phyloP scores from a whole-genome alignment of 2,888 invertebrate species.

The Synergus gifuensis region DNA sequence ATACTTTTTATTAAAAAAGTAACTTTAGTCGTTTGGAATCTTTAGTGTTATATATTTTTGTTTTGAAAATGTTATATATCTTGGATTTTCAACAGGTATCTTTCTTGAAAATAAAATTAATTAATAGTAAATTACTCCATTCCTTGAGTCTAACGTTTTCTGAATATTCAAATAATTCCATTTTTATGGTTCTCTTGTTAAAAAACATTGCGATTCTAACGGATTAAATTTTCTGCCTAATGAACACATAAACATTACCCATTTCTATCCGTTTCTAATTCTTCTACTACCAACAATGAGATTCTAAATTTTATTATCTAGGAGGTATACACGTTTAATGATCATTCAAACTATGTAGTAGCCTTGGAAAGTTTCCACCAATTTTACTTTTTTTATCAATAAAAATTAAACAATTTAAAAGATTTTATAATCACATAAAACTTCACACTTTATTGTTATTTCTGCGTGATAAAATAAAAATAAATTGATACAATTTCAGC shows the following conservation, averaged over 20 bases:
- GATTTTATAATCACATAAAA: too few relatives aligned
- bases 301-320: slow-evolving; percentile 23
- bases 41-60: neutral
- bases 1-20: neutral
- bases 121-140: neutral
- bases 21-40: neutral
- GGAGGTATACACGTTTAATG: slow-evolving; percentile 15
- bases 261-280: slow-evolving; percentile 15
- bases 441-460: too few relatives aligned
- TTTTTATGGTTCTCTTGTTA: neutral
- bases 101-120: neutral
- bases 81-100: neutral
- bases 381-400: neutral
- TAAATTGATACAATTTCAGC: neutral
- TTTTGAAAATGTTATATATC: neutral
- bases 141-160: neutral
- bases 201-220: neutral
- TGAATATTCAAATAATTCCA: neutral
- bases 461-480: too few relatives aligned
- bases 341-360: neutral
- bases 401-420: neutral
- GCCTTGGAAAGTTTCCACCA: slow-evolving; percentile 1
- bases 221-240: neutral
- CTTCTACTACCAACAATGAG: slow-evolving; percentile 31
- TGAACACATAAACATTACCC: neutral